These are phyloP conservation scores for Neodiprion virginianus DNA, from an alignment of 1,140 invertebrate species.

Conservation along the genomic window DNA sequence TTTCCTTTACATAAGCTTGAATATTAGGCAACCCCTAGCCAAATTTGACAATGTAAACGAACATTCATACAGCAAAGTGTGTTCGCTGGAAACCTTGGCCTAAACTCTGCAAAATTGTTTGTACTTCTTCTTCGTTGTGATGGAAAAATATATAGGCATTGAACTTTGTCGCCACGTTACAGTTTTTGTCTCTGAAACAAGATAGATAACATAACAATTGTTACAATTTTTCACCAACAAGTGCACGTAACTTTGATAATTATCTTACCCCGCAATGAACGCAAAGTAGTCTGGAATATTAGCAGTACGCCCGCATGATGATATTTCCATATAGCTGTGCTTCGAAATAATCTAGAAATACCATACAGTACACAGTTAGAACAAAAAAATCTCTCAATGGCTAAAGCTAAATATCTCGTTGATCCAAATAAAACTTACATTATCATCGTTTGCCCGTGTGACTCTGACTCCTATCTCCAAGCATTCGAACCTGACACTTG, in stretches of 20 bases:
- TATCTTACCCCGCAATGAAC: slow-evolving; percentile 68
- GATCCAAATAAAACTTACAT: slow-evolving; percentile 38
- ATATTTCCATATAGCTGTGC: slow-evolving; percentile 71
- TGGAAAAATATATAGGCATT: slow-evolving; percentile 66
- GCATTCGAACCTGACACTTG: slow-evolving; percentile 60
- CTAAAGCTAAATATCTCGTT: slow-evolving; percentile 13
- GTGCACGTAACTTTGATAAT: neutral
- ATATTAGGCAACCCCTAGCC: too few relatives aligned
- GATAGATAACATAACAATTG: slow-evolving; percentile 27
- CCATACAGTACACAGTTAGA: neutral
- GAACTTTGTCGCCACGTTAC: slow-evolving; percentile 65
- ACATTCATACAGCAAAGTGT: slow-evolving; percentile 53
- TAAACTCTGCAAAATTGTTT: slow-evolving; percentile 57
- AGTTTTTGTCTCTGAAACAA: slow-evolving; percentile 65
- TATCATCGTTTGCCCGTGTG: slow-evolving; percentile 44
- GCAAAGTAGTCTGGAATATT: slow-evolving; percentile 67
- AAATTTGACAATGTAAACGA: too few relatives aligned
- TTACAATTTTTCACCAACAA: slow-evolving; percentile 22
- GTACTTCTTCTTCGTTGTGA: slow-evolving; percentile 56
- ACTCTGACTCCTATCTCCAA: slow-evolving; percentile 64
- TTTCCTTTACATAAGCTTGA: too few relatives aligned
- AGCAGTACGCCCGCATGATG: slow-evolving; percentile 67
- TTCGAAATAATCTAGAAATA: slow-evolving; percentile 57
- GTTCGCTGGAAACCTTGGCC: slow-evolving; percentile 59
- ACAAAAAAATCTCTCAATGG: slow-evolving; percentile 11